Percentiles rank a stretch among this genome's conserved stretches.
Evolutionary conservation across 2,888 invertebrate genomes (phyloP).

Genomic region (Nysson spinosus): DNA sequence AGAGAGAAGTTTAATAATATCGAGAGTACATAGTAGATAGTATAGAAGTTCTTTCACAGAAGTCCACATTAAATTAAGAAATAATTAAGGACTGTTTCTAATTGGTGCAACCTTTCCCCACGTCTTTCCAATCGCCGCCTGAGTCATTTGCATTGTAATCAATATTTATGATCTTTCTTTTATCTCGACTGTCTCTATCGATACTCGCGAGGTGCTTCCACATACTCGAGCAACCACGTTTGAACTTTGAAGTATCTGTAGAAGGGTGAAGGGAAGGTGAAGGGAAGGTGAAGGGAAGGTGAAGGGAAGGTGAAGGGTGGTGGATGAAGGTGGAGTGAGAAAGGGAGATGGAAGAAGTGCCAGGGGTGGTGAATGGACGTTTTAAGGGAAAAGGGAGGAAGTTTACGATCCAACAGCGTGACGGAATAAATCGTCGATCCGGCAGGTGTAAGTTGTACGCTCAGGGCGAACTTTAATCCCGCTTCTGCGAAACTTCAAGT

Average conservation of each 20-base stretch:
- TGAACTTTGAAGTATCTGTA: conserved; percentile 41
- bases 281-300: background rate
- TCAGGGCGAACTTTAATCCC: conserved; percentile 50
- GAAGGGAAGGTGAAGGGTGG: too few relatives aligned
- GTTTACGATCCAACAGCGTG: conserved; percentile 41
- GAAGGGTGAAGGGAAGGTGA: conserved; percentile 15
- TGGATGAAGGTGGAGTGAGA: background rate
- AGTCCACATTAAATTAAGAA: too few relatives aligned
- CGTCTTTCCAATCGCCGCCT: background rate
- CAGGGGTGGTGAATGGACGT: conserved; percentile 6
- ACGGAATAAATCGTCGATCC: conserved; percentile 66
- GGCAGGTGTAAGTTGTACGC: conserved; percentile 52
- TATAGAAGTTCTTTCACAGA: too few relatives aligned
- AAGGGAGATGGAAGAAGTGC: conserved; percentile 1
- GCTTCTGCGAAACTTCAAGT: conserved; percentile 17
- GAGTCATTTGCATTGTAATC: conserved; percentile 1
- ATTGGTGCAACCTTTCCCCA: too few relatives aligned
- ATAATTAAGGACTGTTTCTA: too few relatives aligned
- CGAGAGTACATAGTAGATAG: too few relatives aligned
- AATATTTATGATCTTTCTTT: conserved; percentile 27
- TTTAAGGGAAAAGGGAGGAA: too few relatives aligned
- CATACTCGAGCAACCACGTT: conserved; percentile 32
- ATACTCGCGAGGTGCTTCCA: conserved; percentile 18
- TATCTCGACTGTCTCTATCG: too few relatives aligned
- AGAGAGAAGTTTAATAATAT: too few relatives aligned